Percentiles rank a stretch among this genome's conserved stretches.
phyloP scores from a whole-genome alignment of 2,888 invertebrate genomes.

The Heliconius sara region DNA sequence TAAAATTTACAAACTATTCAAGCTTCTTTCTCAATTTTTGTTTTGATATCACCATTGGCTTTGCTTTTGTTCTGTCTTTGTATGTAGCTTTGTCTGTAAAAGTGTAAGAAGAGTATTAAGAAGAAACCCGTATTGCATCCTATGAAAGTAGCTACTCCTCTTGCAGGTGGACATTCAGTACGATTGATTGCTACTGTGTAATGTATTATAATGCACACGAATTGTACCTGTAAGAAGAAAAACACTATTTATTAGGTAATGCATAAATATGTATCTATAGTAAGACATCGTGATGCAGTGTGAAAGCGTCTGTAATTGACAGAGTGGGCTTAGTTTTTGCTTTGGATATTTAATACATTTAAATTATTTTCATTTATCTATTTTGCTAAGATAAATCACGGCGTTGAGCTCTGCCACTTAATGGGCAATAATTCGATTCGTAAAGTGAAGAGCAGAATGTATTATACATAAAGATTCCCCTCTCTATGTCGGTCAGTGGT shows the following conservation, averaged over 20 bases:
- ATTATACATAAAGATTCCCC: too few species aligned
- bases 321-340: too few species aligned
- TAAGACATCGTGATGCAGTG: too few species aligned
- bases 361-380: background rate
- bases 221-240: constrained; percentile 82
- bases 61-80: constrained; percentile 29
- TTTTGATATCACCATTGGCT: background rate
- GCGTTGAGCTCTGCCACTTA: too few species aligned
- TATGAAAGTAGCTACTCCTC: constrained; percentile 82
- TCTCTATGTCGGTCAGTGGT: too few species aligned
- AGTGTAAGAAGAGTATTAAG: constrained; percentile 86
- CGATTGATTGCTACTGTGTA: constrained; percentile 73
- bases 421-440: too few species aligned
- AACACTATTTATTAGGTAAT: background rate
- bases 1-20: background rate
- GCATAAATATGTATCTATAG: too few species aligned
- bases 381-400: background rate
- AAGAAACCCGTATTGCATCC: constrained; percentile 83
- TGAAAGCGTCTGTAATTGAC: too few species aligned
- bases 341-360: too few species aligned
- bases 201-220: constrained; percentile 85
- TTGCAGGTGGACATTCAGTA: constrained; percentile 85
- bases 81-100: constrained; percentile 80
- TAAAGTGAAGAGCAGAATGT: background rate
- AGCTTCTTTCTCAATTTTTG: constrained; percentile 16